A percentile compares a stretch with the other conserved stretches of the same genome.
phyloP scores from a whole-genome alignment of 2,113 vertebrate species.

The Dasyprocta punctata region DNA sequence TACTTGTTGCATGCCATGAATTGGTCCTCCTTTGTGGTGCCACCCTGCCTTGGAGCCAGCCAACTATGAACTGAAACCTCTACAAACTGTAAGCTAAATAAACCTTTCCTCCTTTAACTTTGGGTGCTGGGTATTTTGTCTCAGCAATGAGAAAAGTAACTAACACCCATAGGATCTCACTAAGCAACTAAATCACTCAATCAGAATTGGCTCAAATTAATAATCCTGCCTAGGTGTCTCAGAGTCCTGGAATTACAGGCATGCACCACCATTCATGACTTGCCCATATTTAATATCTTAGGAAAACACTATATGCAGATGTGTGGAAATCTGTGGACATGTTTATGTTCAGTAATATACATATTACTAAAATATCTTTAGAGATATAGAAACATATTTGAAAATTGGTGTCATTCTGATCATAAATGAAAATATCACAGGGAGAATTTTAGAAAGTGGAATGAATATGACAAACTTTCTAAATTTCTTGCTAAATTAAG shows the following conservation, averaged over 20 bases:
- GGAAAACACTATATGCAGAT: rapidly evolving
- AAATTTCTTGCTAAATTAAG: background rate
- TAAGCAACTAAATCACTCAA: background rate
- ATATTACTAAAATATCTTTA: background rate
- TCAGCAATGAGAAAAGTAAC: background rate
- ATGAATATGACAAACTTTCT: background rate
- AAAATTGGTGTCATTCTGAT: background rate
- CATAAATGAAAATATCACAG: background rate
- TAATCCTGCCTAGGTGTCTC: background rate
- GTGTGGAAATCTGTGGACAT: background rate
- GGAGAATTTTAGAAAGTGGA: background rate
- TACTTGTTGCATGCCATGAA: background rate
- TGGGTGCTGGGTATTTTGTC: background rate
- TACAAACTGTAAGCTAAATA: background rate
- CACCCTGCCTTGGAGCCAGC: too few relatives aligned
- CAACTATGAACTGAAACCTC: background rate
- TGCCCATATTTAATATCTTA: background rate
- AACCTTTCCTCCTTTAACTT: background rate
- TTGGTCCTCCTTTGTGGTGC: too few relatives aligned
- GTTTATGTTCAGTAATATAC: background rate
- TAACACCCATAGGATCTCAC: background rate
- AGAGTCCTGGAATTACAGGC: background rate
- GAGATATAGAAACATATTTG: background rate
- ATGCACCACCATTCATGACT: background rate
- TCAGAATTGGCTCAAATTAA: background rate